These are phyloP conservation scores for Graphium colonna DNA, from an alignment of 2,888 invertebrate species.

Conservation along the genomic window DNA sequence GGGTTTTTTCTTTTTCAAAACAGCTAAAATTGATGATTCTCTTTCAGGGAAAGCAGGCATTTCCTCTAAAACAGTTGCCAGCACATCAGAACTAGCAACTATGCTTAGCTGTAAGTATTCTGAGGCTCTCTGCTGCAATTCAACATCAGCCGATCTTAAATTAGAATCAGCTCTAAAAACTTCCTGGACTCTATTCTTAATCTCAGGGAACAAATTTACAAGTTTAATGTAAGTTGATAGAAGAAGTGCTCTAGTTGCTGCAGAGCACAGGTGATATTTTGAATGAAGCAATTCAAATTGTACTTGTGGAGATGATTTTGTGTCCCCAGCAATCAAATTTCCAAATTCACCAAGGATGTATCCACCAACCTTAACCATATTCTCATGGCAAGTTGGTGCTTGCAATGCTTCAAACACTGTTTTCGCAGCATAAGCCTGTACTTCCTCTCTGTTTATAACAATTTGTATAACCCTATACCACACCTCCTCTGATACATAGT, in stretches of 20 bases:
- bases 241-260: conserved; percentile 96
- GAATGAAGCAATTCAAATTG: conserved; percentile 99
- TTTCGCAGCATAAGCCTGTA: conserved; percentile 99
- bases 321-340: conserved; percentile 99
- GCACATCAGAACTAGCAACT: conserved; percentile 96
- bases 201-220: conserved; percentile 99
- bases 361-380: conserved; percentile 99
- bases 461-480: conserved; percentile 99
- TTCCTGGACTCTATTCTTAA: conserved; percentile 96
- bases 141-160: conserved; percentile 97
- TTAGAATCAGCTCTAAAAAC: conserved; percentile 97
- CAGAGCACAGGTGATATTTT: conserved; percentile 98
- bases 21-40: conserved; percentile 97
- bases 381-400: conserved; percentile 99
- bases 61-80: conserved; percentile 99
- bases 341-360: conserved; percentile 99
- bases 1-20: conserved; percentile 98
- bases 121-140: conserved; percentile 97
- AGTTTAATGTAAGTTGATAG: conserved; percentile 99
- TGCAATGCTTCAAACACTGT: conserved; percentile 99
- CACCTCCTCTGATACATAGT: conserved; percentile 99
- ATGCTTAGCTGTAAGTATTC: conserved; percentile 98
- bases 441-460: conserved; percentile 99
- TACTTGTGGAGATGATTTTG: conserved; percentile 96
- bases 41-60: conserved; percentile 99